phyloP scores from a whole-genome alignment of 37 sponge, comb jelly and placozoan species.

The Aplysina aerophoba region DNA sequence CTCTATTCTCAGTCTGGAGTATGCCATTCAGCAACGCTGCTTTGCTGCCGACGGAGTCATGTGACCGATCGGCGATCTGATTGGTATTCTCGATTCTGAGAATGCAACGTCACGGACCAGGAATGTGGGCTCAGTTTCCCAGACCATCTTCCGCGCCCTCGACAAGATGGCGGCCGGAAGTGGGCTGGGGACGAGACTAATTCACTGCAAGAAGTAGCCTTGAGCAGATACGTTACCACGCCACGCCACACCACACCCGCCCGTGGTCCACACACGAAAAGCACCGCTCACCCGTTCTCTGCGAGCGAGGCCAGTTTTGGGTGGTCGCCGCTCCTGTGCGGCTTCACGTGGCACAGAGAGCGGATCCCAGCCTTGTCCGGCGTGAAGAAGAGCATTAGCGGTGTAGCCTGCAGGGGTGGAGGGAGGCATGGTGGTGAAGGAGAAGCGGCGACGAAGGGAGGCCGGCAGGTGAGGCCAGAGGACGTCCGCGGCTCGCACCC shows the following conservation, averaged over 20 bases:
- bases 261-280: neutral
- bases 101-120: too few relatives aligned
- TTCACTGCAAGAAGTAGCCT: too few relatives aligned
- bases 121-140: too few relatives aligned
- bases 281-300: neutral
- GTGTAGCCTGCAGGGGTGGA: neutral
- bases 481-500: neutral
- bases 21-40: too few relatives aligned
- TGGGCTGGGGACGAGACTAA: too few relatives aligned
- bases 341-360: neutral
- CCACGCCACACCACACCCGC: neutral
- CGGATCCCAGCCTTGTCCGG: neutral
- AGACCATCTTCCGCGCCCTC: too few relatives aligned
- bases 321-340: neutral
- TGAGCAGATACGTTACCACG: neutral
- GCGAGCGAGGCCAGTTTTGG: neutral
- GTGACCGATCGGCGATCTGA: too few relatives aligned
- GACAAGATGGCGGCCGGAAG: too few relatives aligned
- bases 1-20: too few relatives aligned
- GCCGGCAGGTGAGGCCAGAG: neutral
- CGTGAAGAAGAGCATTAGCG: conserved; percentile 2
- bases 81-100: too few relatives aligned
- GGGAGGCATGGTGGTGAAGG: neutral
- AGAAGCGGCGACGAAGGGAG: neutral
- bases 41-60: too few relatives aligned